These are phyloP conservation scores for Macrophya annulata DNA, from an alignment of 2,888 invertebrate species.

Conservation along the genomic window DNA sequence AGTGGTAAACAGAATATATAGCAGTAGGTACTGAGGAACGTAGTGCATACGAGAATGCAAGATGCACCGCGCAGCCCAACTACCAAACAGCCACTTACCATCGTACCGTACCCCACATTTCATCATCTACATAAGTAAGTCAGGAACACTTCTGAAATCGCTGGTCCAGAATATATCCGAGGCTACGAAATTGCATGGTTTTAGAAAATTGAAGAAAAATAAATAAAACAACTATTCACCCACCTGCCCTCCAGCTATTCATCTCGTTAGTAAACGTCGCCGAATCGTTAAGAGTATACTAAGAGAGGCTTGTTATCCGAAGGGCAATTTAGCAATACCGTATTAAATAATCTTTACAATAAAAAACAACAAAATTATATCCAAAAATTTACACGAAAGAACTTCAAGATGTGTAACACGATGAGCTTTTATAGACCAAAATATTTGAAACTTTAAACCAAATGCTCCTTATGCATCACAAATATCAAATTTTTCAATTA, in stretches of 20 bases:
- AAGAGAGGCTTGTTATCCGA: too few relatives aligned
- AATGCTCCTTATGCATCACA: too few relatives aligned
- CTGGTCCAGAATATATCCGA: constrained; percentile 41
- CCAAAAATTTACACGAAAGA: too few relatives aligned
- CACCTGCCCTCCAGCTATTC: not conserved
- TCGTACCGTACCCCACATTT: constrained; percentile 19
- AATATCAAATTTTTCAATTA: too few relatives aligned
- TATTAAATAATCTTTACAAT: too few relatives aligned
- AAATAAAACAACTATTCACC: not conserved
- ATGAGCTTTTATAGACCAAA: too few relatives aligned
- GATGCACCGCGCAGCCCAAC: not conserved
- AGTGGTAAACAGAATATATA: not conserved
- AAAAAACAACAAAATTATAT: too few relatives aligned
- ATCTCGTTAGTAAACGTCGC: not conserved
- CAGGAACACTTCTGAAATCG: constrained; percentile 31
- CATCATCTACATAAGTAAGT: constrained; percentile 8
- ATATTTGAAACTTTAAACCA: too few relatives aligned
- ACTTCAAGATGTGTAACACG: too few relatives aligned
- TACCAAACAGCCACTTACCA: constrained; percentile 23
- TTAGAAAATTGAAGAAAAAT: not conserved
- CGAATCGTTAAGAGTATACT: not conserved
- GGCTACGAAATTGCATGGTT: not conserved
- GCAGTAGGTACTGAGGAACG: not conserved
- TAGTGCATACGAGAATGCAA: not conserved
- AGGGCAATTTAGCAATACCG: too few relatives aligned